Base-by-base conservation (phyloP, 2,797 vertebrate genomes). In the Sarcophilus harrisii region DNA sequence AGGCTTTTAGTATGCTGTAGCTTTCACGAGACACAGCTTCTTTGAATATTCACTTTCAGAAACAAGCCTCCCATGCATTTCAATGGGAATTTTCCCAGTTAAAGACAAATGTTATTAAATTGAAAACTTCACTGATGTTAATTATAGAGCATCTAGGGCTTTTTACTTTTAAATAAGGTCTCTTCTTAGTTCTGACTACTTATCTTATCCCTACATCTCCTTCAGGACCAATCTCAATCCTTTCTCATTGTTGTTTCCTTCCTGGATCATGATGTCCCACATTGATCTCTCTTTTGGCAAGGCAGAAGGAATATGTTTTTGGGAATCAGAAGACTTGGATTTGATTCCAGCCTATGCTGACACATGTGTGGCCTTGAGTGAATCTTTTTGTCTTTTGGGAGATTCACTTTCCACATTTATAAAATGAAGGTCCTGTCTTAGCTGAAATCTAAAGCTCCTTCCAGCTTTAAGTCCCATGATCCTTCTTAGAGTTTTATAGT, bases 61-160 rank as follows among this genome's bases (percentile, higher is more conserved):
- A 81, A 81, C 66, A 81, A 81, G 66, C 66, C 66, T 81, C 66
- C 66, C 66, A 81, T 81, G 66, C 66, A 81, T 81, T 81, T 81
- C 66, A 81, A 45, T 81, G 66, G 66, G 66, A 81, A 81, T 81
- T 81, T 81, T 81, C 66, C 38, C 18, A 38, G 66, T 81, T 81
- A 81, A 45, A 81, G 66, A 81, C n/a, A 81, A 81, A 81, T 81
- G 66, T 81, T 81, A 81, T 81, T 81, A 81, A 81, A 45, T 81
- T 81, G 66, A 81, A 81, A 81, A 81, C n/a, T 81, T 81, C 66
- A 38, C 66, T 9, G 8, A 81, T 45, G 66, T 81, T 81, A 81
- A 81, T 81, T 81, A 38, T 81, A 38, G 18, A 81, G 66, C 45
- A 12, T 45, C 66, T 45, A 81, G 66, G 66, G 66, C 24, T 32